phyloP scores from a whole-genome alignment of 2,797 vertebrate species.

The Sarcoramphus papa region DNA sequence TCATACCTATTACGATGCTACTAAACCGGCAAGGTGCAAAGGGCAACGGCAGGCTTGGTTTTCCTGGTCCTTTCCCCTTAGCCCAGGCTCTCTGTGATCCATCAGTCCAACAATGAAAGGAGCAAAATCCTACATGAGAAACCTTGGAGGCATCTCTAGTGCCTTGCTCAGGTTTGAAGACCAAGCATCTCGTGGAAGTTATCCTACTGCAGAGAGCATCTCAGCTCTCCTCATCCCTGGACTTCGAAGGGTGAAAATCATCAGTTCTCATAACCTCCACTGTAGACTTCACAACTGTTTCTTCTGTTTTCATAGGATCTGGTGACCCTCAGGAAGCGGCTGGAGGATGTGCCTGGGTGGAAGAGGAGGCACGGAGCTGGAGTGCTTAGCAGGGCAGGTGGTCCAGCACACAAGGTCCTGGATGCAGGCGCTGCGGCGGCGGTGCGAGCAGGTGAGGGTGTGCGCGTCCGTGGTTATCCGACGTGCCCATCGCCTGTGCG shows the following conservation, averaged over 20 bases:
- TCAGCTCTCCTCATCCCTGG: not conserved
- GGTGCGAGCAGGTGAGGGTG: not conserved
- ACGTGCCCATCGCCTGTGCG: accelerated
- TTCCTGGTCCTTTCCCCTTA: not conserved
- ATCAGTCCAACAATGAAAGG: not conserved
- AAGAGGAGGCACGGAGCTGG: not conserved
- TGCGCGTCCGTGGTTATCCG: accelerated
- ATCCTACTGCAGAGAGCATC: not conserved
- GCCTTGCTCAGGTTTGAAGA: not conserved
- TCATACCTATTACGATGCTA: not conserved
- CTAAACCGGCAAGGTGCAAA: accelerated
- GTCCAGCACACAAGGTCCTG: not conserved
- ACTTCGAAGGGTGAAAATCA: not conserved
- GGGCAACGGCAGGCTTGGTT: not conserved
- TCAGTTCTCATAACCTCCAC: not conserved
- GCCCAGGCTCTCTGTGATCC: not conserved
- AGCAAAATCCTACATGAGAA: not conserved
- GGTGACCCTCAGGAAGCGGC: not conserved
- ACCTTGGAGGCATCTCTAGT: not conserved
- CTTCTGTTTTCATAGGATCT: not conserved
- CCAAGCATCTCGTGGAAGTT: not conserved
- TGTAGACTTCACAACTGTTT: not conserved
- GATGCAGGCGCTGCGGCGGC: accelerated
- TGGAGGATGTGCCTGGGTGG: not conserved
- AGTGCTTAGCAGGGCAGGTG: not conserved